These are phyloP conservation scores for Poecilia velifera DNA, from an alignment of 2,797 vertebrate genomes.

Conservation along the genomic window DNA sequence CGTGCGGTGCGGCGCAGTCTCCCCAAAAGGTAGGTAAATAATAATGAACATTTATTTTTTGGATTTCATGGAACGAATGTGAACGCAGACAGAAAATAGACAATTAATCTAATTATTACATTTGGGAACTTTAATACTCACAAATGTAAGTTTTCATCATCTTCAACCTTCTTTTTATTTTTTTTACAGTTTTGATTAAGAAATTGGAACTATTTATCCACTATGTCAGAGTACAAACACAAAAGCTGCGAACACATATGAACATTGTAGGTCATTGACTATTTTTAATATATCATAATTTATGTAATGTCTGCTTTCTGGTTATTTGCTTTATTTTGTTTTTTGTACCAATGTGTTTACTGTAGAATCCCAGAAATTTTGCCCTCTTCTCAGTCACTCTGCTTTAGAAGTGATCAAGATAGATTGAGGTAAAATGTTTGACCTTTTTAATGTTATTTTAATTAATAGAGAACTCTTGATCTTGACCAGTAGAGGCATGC, in stretches of 20 bases:
- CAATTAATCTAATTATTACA: neutral
- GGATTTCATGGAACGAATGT: too few relatives aligned
- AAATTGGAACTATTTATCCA: neutral
- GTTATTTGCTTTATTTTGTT: neutral
- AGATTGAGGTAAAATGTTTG: neutral
- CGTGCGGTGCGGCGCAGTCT: conserved; percentile 22
- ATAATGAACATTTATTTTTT: too few relatives aligned
- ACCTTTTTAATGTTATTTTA: neutral
- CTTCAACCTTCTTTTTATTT: neutral
- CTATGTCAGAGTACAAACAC: neutral
- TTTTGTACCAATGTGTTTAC: neutral
- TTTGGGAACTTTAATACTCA: neutral
- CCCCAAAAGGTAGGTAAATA: neutral
- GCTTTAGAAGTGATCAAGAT: neutral
- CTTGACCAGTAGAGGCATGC: neutral
- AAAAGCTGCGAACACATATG: neutral
- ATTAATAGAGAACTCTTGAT: neutral
- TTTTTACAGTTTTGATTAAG: neutral
- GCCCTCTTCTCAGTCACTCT: neutral
- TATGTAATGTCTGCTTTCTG: neutral
- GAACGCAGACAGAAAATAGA: too few relatives aligned
- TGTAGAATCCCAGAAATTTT: neutral
- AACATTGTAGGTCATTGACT: neutral
- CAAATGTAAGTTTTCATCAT: neutral
- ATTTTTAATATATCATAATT: neutral